Percentiles rank a stretch among this genome's conserved stretches.
These are phyloP conservation scores for Myrmecophaga tridactyla DNA, from an alignment of 2,113 vertebrate species.

Conservation along the genomic window DNA sequence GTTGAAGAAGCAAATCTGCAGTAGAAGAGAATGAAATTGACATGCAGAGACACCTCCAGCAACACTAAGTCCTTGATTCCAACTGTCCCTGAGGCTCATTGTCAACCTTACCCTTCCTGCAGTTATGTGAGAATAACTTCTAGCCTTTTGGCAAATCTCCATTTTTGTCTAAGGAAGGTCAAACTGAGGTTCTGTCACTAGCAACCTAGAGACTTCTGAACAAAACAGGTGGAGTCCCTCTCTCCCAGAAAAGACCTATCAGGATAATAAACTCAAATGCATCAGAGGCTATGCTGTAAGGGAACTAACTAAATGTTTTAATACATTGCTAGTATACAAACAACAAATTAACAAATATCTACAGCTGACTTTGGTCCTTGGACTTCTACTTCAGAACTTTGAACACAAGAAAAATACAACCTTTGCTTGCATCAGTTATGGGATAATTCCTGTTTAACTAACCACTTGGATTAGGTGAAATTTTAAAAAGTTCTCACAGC, in stretches of 20 bases:
- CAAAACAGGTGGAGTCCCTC: not conserved
- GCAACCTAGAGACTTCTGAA: not conserved
- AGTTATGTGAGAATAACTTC: not conserved
- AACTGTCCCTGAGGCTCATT: not conserved
- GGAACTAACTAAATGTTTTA: not conserved
- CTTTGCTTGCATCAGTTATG: not conserved
- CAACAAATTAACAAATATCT: not conserved
- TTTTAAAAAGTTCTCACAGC: not conserved
- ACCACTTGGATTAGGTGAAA: not conserved
- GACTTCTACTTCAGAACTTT: not conserved
- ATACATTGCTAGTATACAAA: not conserved
- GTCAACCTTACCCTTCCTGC: not conserved
- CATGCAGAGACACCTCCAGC: not conserved
- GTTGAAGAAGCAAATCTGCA: not conserved
- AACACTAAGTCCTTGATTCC: not conserved
- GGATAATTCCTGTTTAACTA: not conserved
- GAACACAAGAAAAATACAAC: not conserved
- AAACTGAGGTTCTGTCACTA: not conserved
- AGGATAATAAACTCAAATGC: not conserved
- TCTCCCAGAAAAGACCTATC: not conserved
- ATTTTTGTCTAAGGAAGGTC: not conserved
- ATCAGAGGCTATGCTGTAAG: not conserved
- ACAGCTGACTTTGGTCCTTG: not conserved
- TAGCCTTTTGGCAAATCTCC: not conserved
- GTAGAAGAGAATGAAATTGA: not conserved